Conservation (phyloP, 2,113 vertebrate genomes). For the Taxidea taxus region DNA sequence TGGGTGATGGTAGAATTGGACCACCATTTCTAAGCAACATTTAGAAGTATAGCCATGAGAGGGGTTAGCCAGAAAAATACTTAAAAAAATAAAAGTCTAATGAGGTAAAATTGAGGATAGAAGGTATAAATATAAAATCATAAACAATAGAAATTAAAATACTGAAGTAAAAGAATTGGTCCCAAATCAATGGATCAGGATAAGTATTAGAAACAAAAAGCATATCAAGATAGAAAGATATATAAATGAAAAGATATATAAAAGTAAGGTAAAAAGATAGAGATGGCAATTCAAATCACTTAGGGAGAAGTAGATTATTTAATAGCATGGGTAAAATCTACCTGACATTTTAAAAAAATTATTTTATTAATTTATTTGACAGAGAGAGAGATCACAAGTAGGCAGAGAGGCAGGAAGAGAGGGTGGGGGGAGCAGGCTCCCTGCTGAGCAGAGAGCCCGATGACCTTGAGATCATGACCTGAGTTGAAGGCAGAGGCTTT, state of each 20-base stretch:
- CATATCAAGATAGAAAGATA: neutral
- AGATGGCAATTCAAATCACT: neutral
- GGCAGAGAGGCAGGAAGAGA: too few species aligned
- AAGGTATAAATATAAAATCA: neutral
- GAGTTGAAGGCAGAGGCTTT: too few species aligned
- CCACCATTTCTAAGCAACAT: neutral
- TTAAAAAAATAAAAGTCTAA: neutral
- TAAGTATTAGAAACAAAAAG: neutral
- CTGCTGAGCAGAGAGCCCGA: too few species aligned
- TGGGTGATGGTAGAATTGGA: too few species aligned
- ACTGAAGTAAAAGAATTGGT: neutral
- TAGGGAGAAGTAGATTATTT: neutral
- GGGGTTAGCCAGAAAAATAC: neutral
- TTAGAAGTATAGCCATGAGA: neutral
- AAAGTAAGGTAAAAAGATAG: neutral
- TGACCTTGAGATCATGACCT: too few species aligned
- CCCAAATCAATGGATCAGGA: neutral
- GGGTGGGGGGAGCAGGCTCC: too few species aligned
- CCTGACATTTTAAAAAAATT: neutral
- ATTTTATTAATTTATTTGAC: too few species aligned
- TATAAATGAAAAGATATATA: neutral
- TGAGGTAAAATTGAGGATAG: neutral
- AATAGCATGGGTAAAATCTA: neutral
- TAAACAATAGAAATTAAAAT: neutral
- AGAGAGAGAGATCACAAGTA: too few species aligned